A percentile compares a stretch with the other conserved stretches of the same genome.
phyloP scores from a whole-genome alignment of 2,888 invertebrate species.

The Acleris sparsana region DNA sequence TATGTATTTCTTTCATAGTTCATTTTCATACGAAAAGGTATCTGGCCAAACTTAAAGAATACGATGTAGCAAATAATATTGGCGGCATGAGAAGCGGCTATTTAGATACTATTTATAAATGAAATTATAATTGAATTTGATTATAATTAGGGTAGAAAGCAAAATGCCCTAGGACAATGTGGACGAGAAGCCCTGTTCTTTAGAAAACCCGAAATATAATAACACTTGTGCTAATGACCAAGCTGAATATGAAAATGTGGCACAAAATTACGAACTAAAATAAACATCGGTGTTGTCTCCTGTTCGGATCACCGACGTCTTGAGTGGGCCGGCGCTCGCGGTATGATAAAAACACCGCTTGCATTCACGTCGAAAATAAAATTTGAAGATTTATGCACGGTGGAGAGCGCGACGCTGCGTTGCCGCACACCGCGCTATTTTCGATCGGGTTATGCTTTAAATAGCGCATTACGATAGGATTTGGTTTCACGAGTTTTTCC shows the following conservation, averaged over 20 bases:
- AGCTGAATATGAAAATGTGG: conserved; percentile 20
- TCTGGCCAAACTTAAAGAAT: no score
- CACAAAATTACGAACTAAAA: conserved; percentile 26
- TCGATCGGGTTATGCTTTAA: conserved; percentile 82
- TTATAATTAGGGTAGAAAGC: no score
- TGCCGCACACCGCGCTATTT: conserved; percentile 80
- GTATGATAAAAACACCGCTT: conserved; percentile 60
- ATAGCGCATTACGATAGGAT: conserved; percentile 83
- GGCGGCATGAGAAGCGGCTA: no score
- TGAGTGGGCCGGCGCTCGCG: conserved; percentile 44
- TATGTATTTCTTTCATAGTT: no score
- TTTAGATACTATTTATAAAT: no score
- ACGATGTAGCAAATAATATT: no score
- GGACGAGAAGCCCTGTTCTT: no score
- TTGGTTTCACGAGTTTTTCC: conserved; percentile 83
- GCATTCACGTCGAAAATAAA: conserved; percentile 78
- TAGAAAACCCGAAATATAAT: no score
- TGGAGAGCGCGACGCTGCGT: conserved; percentile 77
- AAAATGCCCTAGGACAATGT: no score
- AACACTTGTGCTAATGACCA: background rate
- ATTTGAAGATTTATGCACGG: conserved; percentile 79
- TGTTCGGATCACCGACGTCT: conserved; percentile 47
- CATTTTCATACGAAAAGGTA: no score
- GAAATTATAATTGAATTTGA: no score
- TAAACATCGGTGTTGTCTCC: conserved; percentile 46